Conservation (phyloP, 2,888 invertebrate species). For the Leucozona laternaria region DNA sequence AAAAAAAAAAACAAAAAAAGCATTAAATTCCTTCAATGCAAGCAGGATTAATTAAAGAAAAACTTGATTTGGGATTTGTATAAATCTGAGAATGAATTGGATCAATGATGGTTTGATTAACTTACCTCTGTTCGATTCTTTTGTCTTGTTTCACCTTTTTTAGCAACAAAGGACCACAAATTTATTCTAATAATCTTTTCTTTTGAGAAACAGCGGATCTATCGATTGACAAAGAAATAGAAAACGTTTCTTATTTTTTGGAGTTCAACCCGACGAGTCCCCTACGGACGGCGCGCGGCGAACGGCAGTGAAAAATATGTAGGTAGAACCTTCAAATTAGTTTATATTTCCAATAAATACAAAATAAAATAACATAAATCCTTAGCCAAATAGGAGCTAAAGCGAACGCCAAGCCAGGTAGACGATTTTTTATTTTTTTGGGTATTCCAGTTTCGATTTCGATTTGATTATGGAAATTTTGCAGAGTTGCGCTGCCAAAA, state of each 20-base stretch:
- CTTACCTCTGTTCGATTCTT: neutral
- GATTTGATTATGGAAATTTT: conserved; percentile 28
- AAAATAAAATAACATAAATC: neutral
- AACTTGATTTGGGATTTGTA: neutral
- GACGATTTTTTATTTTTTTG: neutral
- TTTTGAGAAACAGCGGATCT: neutral
- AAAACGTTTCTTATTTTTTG: neutral
- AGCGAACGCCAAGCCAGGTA: neutral
- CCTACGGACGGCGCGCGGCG: neutral
- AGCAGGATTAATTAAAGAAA: neutral
- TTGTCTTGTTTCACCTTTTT: neutral
- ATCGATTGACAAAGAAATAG: neutral
- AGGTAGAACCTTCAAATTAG: neutral
- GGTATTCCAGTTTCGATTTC: neutral
- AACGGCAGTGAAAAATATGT: neutral
- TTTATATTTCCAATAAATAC: neutral
- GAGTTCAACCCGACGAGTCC: neutral
- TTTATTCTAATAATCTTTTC: neutral
- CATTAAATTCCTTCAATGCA: neutral
- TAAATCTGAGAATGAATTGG: neutral
- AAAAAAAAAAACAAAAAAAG: neutral
- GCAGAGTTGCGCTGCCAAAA: conserved; percentile 69
- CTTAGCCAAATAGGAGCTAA: neutral
- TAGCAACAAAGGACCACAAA: neutral
- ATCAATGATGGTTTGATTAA: neutral